Conservation (phyloP, 2,797 vertebrate genomes). For the Muscicapa comitata region DNA sequence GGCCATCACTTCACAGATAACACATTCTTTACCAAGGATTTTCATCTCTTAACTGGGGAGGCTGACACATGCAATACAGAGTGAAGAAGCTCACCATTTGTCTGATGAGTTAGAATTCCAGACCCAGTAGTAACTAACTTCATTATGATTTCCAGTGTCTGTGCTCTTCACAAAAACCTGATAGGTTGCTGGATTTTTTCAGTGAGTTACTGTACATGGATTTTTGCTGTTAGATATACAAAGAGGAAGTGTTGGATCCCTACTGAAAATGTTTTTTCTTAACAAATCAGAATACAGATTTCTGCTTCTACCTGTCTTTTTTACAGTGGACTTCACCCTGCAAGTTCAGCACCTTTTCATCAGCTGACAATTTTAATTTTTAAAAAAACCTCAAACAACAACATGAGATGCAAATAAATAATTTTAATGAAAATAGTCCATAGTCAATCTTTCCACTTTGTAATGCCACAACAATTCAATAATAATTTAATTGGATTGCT, state of each 20-base stretch:
- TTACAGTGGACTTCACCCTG: background rate
- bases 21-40: background rate
- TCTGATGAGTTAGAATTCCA: background rate
- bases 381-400: accelerated
- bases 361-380: background rate
- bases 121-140: background rate
- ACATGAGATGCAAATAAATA: background rate
- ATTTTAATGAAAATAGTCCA: background rate
- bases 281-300: background rate
- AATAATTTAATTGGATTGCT: background rate
- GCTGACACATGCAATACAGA: background rate
- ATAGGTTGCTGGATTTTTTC: background rate
- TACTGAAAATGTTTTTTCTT: background rate
- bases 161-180: background rate
- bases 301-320: background rate
- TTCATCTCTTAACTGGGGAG: background rate
- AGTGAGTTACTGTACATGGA: background rate
- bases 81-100: background rate
- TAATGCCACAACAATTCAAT: conserved; percentile 12
- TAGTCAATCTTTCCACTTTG: background rate
- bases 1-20: background rate
- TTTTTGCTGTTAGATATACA: background rate
- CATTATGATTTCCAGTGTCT: background rate
- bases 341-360: background rate
- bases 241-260: background rate